phyloP scores from a whole-genome alignment of 2,113 vertebrate species.

The Sapayoa aenigma region DNA sequence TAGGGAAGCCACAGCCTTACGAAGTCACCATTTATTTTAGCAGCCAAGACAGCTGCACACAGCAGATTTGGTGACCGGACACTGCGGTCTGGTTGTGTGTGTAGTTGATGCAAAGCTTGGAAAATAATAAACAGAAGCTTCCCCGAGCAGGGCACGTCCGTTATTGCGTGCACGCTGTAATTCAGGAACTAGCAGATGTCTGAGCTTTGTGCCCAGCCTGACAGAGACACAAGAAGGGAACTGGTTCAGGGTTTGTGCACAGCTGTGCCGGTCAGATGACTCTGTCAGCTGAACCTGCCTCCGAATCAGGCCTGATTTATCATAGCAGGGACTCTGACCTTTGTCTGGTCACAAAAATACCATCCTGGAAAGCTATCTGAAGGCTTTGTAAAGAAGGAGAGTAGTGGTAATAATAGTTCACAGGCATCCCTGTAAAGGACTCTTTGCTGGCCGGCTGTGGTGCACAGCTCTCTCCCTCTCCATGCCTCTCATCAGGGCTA shows the following conservation, averaged over 20 bases:
- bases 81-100: background rate
- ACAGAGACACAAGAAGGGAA: slow-evolving; percentile 64
- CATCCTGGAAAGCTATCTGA: slow-evolving; percentile 56
- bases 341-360: slow-evolving; percentile 52
- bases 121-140: slow-evolving; percentile 47
- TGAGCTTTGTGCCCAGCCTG: slow-evolving; percentile 72
- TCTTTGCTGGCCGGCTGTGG: background rate
- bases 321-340: slow-evolving; percentile 59
- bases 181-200: slow-evolving; percentile 82
- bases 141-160: background rate
- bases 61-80: slow-evolving; percentile 29
- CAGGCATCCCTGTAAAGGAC: background rate
- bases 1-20: background rate
- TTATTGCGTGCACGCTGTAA: background rate
- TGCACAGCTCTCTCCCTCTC: background rate
- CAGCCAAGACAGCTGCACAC: background rate
- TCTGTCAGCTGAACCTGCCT: slow-evolving; percentile 72
- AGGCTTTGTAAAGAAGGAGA: slow-evolving; percentile 10
- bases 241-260: slow-evolving; percentile 67
- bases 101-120: slow-evolving; percentile 51
- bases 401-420: background rate
- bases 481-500: background rate
- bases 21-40: slow-evolving; percentile 25
- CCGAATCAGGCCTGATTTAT: slow-evolving; percentile 69
- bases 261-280: slow-evolving; percentile 82